These are phyloP conservation scores for Leucophenga maculata DNA, from an alignment of 2,888 invertebrate genomes.

Conservation along the genomic window DNA sequence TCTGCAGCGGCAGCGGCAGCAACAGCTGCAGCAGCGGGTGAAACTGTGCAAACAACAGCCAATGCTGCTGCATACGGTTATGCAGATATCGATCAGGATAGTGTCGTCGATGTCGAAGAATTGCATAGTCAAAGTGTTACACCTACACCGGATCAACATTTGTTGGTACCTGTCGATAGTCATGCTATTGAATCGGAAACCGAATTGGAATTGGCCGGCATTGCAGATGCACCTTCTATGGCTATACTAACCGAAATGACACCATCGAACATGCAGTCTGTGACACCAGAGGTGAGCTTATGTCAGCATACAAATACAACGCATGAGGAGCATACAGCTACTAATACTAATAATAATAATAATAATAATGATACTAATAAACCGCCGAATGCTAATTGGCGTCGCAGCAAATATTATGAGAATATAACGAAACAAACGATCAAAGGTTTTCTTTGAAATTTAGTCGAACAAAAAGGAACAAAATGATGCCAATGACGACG, in stretches of 20 bases:
- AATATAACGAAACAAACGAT: slow-evolving; percentile 76
- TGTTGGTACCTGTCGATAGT: slow-evolving; percentile 31
- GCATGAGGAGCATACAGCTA: slow-evolving; percentile 25
- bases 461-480: neutral
- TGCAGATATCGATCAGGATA: slow-evolving; percentile 53
- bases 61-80: neutral
- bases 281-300: slow-evolving; percentile 68
- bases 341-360: slow-evolving; percentile 38
- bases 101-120: slow-evolving; percentile 58
- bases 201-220: slow-evolving; percentile 56
- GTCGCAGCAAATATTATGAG: slow-evolving; percentile 73
- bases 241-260: slow-evolving; percentile 52
- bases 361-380: slow-evolving; percentile 44
- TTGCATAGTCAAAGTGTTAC: slow-evolving; percentile 67
- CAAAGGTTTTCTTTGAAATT: slow-evolving; percentile 74
- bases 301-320: slow-evolving; percentile 33
- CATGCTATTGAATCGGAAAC: slow-evolving; percentile 60
- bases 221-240: slow-evolving; percentile 51
- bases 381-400: slow-evolving; percentile 71
- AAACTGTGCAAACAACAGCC: too few species aligned
- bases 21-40: too few species aligned
- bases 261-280: slow-evolving; percentile 46
- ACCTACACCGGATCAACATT: slow-evolving; percentile 60
- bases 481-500: neutral
- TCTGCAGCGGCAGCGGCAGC: slow-evolving; percentile 54